Evolutionary conservation across 2,113 vertebrate species (phyloP), one percentile per base, ranked within the genome.

Genomic region (Calyptomena viridis): DNA sequence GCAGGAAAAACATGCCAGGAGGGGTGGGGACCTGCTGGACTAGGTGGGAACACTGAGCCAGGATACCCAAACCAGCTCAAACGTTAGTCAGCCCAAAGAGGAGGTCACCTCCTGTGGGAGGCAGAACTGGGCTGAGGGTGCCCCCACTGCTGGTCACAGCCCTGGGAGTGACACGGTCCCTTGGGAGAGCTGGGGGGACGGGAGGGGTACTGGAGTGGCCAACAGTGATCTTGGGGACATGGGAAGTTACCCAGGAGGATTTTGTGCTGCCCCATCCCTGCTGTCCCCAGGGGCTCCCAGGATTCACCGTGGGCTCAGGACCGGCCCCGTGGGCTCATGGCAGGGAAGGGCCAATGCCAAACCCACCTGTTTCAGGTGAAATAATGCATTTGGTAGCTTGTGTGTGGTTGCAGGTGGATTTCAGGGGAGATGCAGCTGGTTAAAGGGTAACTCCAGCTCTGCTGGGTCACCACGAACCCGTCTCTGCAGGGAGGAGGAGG

Each of bases 351-450:
- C 66, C 0, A 4, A 39, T 58, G 30, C 46, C 60, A 89, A 76
- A 84, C 56, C 37, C 25, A 11, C 59, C 68, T 11, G 84, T 33
- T 90, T 20, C 9, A 56, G 87, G 72, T 72, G 84, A 81, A 94
- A 62, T 28, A 62, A 49, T 74, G 60, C 67, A 90, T 85, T 35
- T 28, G 67, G 24, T 33, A 52, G 90, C 58, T 69, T 44, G 5
- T 31, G 62, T 83, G 90, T n/a, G 92, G 50, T 10, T 92, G 96
- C 92, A 95, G 95, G 94, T 96, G 94, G 60, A 95, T 94, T 73
- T 92, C 40, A 73, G 96, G 96, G 94, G 86, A 83, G 90, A 87
- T 1, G 21, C 84, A 30, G 82, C 44, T 95, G 95, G 95, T 95
- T 93, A 95, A 97, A 96, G 90, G 92, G 85, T 95, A 94, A 95